phyloP scores from a whole-genome alignment of 2,113 vertebrate species.

The Chrysochloris asiatica region DNA sequence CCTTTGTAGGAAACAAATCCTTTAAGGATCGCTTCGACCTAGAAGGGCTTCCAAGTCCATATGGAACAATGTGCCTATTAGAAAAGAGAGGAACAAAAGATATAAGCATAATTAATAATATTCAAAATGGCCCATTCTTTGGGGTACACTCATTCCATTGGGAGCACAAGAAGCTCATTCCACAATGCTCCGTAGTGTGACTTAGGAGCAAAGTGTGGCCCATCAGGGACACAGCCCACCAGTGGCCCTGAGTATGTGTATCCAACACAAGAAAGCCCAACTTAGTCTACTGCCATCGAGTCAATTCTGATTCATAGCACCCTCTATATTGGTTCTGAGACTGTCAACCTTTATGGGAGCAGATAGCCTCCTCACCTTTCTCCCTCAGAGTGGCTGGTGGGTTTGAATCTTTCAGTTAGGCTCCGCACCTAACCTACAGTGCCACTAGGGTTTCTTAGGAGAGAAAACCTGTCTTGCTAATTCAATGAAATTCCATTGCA shows the following conservation, averaged over 20 bases:
- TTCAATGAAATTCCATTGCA: not conserved
- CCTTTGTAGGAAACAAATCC: slow-evolving; percentile 68
- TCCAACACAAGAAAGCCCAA: too few species aligned
- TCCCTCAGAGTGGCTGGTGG: too few species aligned
- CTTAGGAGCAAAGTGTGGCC: not conserved
- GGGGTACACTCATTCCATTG: slow-evolving; percentile 22
- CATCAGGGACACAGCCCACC: not conserved
- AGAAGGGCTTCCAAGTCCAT: slow-evolving; percentile 92
- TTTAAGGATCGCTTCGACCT: slow-evolving; percentile 88
- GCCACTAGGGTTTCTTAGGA: too few species aligned
- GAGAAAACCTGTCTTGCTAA: not conserved
- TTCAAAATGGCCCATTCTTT: slow-evolving; percentile 37
- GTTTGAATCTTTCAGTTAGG: too few species aligned
- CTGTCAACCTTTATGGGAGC: too few species aligned
- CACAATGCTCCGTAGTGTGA: not conserved
- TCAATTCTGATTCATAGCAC: too few species aligned
- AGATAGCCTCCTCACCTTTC: too few species aligned
- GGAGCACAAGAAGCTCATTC: not conserved
- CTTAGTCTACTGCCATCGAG: too few species aligned
- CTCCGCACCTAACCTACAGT: too few species aligned
- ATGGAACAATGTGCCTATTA: slow-evolving; percentile 93
- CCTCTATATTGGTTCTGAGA: too few species aligned
- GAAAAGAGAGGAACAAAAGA: slow-evolving; percentile 58
- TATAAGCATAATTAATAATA: slow-evolving; percentile 51
- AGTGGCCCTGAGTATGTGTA: not conserved